Conservation (phyloP, 1,140 invertebrate species). For the Tetragonula clypearis region DNA sequence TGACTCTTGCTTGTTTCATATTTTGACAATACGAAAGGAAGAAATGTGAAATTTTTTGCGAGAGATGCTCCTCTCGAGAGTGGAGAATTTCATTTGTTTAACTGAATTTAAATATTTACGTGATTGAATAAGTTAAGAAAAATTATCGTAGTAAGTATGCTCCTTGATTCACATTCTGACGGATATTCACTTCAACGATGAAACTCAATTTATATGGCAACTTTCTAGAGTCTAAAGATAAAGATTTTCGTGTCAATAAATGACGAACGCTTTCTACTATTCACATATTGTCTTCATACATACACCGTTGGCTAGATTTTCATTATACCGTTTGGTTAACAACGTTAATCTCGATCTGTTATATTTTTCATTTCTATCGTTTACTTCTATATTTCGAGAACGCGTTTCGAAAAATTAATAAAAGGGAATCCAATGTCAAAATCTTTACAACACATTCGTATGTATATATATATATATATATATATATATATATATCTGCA, state of each 20-base stretch:
- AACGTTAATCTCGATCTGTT: neutral
- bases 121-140: neutral
- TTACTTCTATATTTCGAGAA: neutral
- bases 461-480: no score
- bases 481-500: no score
- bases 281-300: neutral
- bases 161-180: neutral
- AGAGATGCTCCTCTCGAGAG: neutral
- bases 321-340: no score
- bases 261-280: neutral
- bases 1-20: neutral
- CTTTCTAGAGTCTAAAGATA: neutral
- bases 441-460: neutral
- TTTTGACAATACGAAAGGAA: neutral
- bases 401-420: neutral
- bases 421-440: neutral
- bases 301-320: neutral
- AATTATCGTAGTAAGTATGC: neutral
- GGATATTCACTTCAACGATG: neutral
- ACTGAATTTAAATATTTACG: no score
- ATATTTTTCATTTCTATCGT: neutral
- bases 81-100: neutral
- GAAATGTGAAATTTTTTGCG: neutral
- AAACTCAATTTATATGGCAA: neutral
- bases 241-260: neutral